A percentile compares a stretch with the other conserved stretches of the same genome.
Evolutionary conservation across 2,888 invertebrate species (phyloP).

Genomic region (Thalpophila matura): DNA sequence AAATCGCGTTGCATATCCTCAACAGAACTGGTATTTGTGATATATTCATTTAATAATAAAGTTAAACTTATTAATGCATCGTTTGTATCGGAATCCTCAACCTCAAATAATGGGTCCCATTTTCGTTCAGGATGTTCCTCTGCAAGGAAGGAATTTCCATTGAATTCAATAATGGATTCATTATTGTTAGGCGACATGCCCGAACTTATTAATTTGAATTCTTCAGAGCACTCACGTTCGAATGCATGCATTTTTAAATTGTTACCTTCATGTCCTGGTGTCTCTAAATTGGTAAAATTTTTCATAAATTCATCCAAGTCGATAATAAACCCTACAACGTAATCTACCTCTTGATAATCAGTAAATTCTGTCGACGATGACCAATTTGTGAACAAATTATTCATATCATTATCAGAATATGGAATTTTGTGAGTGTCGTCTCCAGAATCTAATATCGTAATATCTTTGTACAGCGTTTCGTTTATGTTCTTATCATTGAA

Average conservation of each 20-base stretch:
- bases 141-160: constrained; percentile 36
- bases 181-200: constrained; percentile 32
- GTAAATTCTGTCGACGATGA: constrained; percentile 5
- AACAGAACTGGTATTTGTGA: constrained; percentile 6
- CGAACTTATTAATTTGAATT: constrained; percentile 32
- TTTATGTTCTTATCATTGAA: constrained; percentile 13
- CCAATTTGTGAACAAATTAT: constrained; percentile 9
- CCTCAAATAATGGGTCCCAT: constrained; percentile 22
- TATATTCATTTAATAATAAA: constrained; percentile 13
- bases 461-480: constrained; percentile 11
- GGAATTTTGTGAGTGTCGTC: neutral
- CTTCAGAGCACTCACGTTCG: constrained; percentile 20
- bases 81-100: constrained; percentile 28
- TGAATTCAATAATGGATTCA: constrained; percentile 41
- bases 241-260: constrained; percentile 13
- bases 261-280: constrained; percentile 1
- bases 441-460: neutral
- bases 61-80: constrained; percentile 12
- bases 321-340: constrained; percentile 24
- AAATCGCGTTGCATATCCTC: constrained; percentile 34
- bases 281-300: constrained; percentile 20
- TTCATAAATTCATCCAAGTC: constrained; percentile 36
- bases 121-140: constrained; percentile 19
- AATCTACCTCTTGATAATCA: constrained; percentile 22
- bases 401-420: neutral